Percentiles rank a stretch among this genome's conserved stretches.
These are phyloP conservation scores for Lissocephala sabroskyi DNA, from an alignment of 2,888 invertebrate genomes.

Conservation along the genomic window DNA sequence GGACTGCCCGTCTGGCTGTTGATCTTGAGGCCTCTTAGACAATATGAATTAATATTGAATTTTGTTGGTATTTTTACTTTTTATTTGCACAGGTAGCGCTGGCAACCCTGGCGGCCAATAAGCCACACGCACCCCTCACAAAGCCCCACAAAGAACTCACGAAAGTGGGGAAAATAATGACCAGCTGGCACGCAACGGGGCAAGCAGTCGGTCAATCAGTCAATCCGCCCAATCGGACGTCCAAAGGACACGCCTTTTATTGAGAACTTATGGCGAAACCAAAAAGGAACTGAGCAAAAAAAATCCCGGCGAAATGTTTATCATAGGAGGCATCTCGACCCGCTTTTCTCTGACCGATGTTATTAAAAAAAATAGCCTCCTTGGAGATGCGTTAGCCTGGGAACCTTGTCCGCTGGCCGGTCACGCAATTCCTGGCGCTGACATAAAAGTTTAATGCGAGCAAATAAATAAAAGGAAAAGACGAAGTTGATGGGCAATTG, in stretches of 20 bases:
- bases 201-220: conserved; percentile 2
- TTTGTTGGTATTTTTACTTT: too few species aligned
- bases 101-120: neutral
- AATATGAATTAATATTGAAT: conserved; percentile 48
- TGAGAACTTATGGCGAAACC: too few species aligned
- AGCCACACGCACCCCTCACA: conserved; percentile 12
- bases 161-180: conserved; percentile 39
- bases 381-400: too few species aligned
- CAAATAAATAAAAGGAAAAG: conserved; percentile 22
- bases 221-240: too few species aligned
- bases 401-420: neutral
- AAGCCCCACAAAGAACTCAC: conserved; percentile 8
- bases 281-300: conserved; percentile 1
- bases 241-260: too few species aligned
- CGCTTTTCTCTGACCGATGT: too few species aligned
- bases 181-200: conserved; percentile 40
- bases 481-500: too few species aligned
- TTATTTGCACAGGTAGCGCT: conserved; percentile 33
- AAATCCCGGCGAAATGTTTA: conserved; percentile 6
- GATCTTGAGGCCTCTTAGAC: conserved; percentile 9
- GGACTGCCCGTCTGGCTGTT: conserved; percentile 21
- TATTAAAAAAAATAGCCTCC: too few species aligned
- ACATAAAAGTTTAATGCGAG: conserved; percentile 40
- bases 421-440: conserved; percentile 40
- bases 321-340: conserved; percentile 11